Evolutionary conservation across 1,140 invertebrate species (phyloP).

Genomic region (Orchestia grillus): DNA sequence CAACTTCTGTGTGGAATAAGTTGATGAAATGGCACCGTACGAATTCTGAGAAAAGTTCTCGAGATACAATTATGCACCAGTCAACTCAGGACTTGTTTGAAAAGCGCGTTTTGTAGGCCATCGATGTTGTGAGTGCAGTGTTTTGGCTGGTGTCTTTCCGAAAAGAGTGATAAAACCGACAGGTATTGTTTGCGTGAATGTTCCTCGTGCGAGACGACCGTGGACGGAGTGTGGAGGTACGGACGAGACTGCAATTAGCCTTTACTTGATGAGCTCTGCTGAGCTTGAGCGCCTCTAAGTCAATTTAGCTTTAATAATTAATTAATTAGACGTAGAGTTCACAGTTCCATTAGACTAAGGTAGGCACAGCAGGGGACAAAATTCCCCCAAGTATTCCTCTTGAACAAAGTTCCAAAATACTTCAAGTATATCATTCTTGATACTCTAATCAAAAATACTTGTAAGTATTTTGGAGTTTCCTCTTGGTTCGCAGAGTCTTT

Average conservation of each 20-base stretch:
- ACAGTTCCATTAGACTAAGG: constrained; percentile 3
- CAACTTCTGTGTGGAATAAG: background rate
- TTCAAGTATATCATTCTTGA: no score
- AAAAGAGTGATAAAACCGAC: background rate
- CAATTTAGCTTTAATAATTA: constrained; percentile 19
- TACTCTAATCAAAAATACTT: no score
- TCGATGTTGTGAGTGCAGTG: no score
- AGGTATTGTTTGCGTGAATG: background rate
- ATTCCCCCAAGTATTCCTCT: background rate
- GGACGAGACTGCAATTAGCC: background rate
- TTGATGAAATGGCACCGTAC: background rate
- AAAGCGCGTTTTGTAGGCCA: no score
- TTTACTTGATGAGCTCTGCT: background rate
- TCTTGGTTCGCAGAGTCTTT: no score
- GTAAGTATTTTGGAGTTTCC: no score
- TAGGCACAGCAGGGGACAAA: background rate
- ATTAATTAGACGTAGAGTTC: background rate
- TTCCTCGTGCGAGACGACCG: background rate
- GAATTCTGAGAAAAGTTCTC: background rate
- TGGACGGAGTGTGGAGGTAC: background rate
- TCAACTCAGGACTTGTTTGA: background rate
- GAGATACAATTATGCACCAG: background rate
- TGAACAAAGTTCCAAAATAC: background rate
- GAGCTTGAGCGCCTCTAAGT: background rate
- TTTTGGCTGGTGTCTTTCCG: background rate